Conservation (phyloP, 2,797 vertebrate species). For the Glossophaga mutica region DNA sequence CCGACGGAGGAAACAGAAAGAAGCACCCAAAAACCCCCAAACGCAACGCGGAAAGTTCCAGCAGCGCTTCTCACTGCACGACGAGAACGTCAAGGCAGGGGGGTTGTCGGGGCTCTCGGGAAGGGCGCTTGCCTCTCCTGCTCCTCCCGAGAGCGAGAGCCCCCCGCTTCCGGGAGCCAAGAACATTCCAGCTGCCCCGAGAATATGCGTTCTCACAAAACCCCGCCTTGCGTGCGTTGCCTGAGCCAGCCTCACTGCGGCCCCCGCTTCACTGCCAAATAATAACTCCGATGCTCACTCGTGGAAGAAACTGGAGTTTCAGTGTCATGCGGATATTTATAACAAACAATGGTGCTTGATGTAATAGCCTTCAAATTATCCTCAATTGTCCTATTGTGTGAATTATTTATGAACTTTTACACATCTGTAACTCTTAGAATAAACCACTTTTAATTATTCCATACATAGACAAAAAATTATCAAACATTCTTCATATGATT, state of each 20-base stretch:
- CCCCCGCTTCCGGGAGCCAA: not conserved
- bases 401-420: conserved; percentile 74
- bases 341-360: conserved; percentile 67
- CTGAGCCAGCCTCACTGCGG: not conserved
- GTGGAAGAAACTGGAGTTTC: conserved; percentile 33
- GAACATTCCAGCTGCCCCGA: not conserved
- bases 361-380: conserved; percentile 58
- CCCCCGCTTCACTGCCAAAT: conserved; percentile 26
- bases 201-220: not conserved
- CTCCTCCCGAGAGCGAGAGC: not conserved
- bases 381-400: conserved; percentile 68
- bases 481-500: not conserved
- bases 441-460: conserved; percentile 28
- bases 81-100: not conserved
- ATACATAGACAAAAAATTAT: not conserved
- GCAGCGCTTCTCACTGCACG: rapidly evolving
- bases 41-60: not conserved
- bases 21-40: not conserved
- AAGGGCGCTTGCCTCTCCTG: too few relatives aligned
- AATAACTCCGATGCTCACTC: conserved; percentile 37
- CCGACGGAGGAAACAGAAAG: not conserved
- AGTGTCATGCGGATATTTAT: conserved; percentile 58
- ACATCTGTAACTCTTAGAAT: conserved; percentile 65
- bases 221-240: not conserved
- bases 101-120: not conserved